Base-by-base conservation (phyloP, 2,888 invertebrate species). In the Colostygia pectinataria region DNA sequence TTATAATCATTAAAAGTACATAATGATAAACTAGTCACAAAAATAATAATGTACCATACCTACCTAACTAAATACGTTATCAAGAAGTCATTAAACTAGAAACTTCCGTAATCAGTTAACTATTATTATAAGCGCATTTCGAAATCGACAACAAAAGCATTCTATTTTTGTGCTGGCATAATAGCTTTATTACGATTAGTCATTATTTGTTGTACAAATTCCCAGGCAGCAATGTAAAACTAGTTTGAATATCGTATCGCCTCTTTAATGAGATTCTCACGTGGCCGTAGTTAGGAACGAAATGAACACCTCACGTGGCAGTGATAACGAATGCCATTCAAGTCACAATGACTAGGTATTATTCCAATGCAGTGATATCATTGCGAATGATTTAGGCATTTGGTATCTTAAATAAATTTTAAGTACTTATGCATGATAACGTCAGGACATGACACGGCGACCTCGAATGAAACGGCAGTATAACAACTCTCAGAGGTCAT, bases 21-120 rank as follows among this genome's bases (percentile, higher is more conserved):
- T n/a, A n/a, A n/a, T n/a, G n/a, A n/a, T n/a, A n/a, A n/a, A n/a
- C n/a, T n/a, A n/a, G n/a, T n/a, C n/a, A n/a, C n/a, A n/a, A n/a
- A n/a, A n/a, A n/a, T n/a, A n/a, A n/a, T n/a, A n/a, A n/a, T n/a
- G n/a, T n/a, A n/a, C n/a, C n/a, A n/a, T 33, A 33, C 14, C 13
- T 15, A 29, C 3, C 12, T 23, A 18, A 28, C 10, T 27, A 25
- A 18, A 9, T 15, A 18, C 38, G 15, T 8, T 38, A 12, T 10
- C 18, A n/a, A n/a, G n/a, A 10, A 15, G 15, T 20, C 23, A 23
- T 28, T 32, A 31, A 15, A 18, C 15, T 33, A 15, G 6, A 1
- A 15, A 25, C n/a, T n/a, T n/a, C n/a, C 8, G 24, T 24, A 34
- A 43, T 43, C 23, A 43, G 13, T 28, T 10, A 23, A 43, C 36